A percentile compares a stretch with the other conserved stretches of the same genome.
Evolutionary conservation across 2,888 invertebrate genomes (phyloP).

Genomic region (Coelinius sp.): DNA sequence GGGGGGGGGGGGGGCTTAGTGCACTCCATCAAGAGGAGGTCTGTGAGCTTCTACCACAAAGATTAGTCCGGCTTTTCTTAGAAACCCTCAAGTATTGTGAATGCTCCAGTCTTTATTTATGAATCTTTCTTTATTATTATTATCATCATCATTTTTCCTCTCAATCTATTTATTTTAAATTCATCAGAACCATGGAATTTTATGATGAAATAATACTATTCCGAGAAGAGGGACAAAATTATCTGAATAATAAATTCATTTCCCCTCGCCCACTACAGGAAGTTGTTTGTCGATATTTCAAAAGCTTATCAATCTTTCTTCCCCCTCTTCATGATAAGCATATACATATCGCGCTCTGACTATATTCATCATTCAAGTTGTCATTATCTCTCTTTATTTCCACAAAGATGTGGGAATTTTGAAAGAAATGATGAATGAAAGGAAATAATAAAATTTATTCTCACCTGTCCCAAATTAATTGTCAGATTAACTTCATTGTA

Average conservation of each 20-base stretch:
- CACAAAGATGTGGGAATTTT: background rate
- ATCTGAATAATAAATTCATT: constrained; percentile 52
- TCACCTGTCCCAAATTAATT: constrained; percentile 96
- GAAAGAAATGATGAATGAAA: background rate
- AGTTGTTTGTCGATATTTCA: constrained; percentile 52
- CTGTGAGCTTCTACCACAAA: constrained; percentile 29
- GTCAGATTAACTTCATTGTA: constrained; percentile 98
- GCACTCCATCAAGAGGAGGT: constrained; percentile 12
- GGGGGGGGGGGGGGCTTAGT: no score
- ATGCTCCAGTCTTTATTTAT: background rate
- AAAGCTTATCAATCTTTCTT: background rate
- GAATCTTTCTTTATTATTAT: background rate
- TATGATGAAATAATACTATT: background rate
- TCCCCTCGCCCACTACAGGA: constrained; percentile 54
- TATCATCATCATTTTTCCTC: background rate
- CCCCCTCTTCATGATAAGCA: background rate
- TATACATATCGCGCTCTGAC: no score
- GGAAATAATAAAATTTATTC: constrained; percentile 39
- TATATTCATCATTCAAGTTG: background rate
- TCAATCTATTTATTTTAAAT: background rate
- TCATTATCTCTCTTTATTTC: background rate
- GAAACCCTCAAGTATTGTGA: constrained; percentile 32
- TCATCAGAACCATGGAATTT: background rate
- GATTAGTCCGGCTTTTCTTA: constrained; percentile 25
- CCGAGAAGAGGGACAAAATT: background rate